A percentile compares a stretch with the other conserved stretches of the same genome.
These are phyloP conservation scores for Menidia beryllina DNA, from an alignment of 2,113 vertebrate species.

Conservation along the genomic window DNA sequence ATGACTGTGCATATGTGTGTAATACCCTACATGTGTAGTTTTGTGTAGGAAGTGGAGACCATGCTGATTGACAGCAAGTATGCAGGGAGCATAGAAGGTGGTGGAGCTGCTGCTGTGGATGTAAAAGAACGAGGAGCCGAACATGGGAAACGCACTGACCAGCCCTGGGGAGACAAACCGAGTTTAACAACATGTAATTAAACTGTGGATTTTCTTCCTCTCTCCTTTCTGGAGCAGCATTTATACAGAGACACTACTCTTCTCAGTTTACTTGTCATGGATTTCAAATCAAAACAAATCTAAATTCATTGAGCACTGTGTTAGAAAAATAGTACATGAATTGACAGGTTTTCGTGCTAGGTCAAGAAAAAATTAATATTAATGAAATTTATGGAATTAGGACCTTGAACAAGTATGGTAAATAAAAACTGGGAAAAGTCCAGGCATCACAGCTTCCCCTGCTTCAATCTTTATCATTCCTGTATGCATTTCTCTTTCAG, in stretches of 20 bases:
- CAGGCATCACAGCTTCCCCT: no score
- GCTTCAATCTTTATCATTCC: no score
- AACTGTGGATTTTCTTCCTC: not conserved
- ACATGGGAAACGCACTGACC: conserved; percentile 77
- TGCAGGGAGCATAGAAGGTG: conserved; percentile 75
- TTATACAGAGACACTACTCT: not conserved
- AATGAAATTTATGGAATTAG: no score
- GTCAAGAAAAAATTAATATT: no score
- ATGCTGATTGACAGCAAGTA: conserved; percentile 74
- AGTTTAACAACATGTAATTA: not conserved
- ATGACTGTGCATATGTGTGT: conserved; percentile 14
- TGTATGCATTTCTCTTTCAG: no score
- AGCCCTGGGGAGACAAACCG: conserved; percentile 59
- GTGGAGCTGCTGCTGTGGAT: conserved; percentile 80
- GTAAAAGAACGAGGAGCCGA: conserved; percentile 75
- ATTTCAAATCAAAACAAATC: no score
- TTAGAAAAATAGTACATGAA: no score
- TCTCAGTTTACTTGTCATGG: not conserved
- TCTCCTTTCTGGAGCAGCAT: not conserved
- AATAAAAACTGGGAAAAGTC: no score
- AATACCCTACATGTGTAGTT: conserved; percentile 70
- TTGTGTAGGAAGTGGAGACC: conserved; percentile 79
- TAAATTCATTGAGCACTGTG: no score
- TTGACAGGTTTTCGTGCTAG: no score
- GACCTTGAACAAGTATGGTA: no score